Conservation (phyloP, 2,797 vertebrate genomes). For the Sebastes vulpes region DNA sequence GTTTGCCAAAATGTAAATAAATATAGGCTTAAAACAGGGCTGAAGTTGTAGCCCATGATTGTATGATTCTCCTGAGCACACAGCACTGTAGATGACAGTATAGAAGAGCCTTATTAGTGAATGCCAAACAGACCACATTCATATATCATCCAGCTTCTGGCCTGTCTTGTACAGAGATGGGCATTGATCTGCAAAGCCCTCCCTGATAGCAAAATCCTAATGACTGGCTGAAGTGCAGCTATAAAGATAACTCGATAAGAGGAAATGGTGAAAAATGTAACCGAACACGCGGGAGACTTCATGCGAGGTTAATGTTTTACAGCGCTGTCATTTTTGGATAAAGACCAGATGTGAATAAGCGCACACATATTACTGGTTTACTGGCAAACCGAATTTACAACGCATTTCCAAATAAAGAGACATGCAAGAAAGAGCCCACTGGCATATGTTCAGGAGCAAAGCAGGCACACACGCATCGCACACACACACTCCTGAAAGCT, state of each 20-base stretch:
- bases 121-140: slow-evolving; percentile 18
- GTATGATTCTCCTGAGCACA: slow-evolving; percentile 10
- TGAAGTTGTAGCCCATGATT: neutral
- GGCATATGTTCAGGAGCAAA: slow-evolving; percentile 37
- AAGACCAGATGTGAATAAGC: slow-evolving; percentile 57
- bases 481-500: slow-evolving; percentile 25
- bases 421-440: neutral
- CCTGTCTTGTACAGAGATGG: neutral
- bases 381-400: slow-evolving; percentile 34
- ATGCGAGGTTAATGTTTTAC: slow-evolving; percentile 39
- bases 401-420: slow-evolving; percentile 39
- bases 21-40: neutral
- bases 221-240: neutral
- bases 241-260: slow-evolving; percentile 22
- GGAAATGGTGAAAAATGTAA: slow-evolving; percentile 28
- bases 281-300: slow-evolving; percentile 4
- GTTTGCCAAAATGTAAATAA: neutral
- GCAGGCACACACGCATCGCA: neutral
- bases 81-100: slow-evolving; percentile 11
- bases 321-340: slow-evolving; percentile 39
- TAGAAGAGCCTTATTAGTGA: slow-evolving; percentile 12
- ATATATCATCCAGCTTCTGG: slow-evolving; percentile 23
- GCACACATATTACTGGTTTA: slow-evolving; percentile 27
- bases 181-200: slow-evolving; percentile 35
- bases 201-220: slow-evolving; percentile 11